Base-by-base conservation (phyloP, 2,113 vertebrate genomes). In the Dicrurus megarhynchus region DNA sequence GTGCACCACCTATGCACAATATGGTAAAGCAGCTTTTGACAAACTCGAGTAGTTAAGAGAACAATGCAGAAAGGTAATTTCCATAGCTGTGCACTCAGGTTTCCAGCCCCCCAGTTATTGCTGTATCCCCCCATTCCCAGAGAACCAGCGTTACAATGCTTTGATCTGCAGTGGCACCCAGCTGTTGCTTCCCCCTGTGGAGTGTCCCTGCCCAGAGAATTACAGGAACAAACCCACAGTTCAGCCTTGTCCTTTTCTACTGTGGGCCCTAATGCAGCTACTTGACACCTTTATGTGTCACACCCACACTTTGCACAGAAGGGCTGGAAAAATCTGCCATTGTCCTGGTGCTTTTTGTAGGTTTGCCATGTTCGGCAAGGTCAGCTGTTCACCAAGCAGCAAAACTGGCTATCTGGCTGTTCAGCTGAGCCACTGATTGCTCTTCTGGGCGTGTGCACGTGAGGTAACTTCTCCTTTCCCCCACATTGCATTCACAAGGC, bases 341-440 rank as follows among this genome's bases (percentile, higher is more conserved):
- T 77, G 44, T 73, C 73, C 77, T 76, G 63, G 80, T 46, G 61
- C 52, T 86, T 78, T 75, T 24, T 82, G 65, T 33, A 90, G 64
- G 30, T 37, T 81, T 89, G 56, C 84, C 32, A n/a, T 16, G 28
- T 60, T 88, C 71, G 84, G 74, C 80, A 73, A 55, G 50, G 86
- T 70, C 88, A 94, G 92, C 52, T 96, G 64, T 17, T 93, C 61
- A 76, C 39, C 90, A 78, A 84, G 68, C 70, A 94, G 79, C 52
- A 84, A 57, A 78, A 87, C 10, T 7, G 28, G 28, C 77, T 53
- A 21, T 42, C 65, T 76, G 82, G 46, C 46, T 61, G 44, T 56
- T 83, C 59, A 87, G 70, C 80, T 49, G 86, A 93, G 74, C 55
- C 59, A 47, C 53, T 35, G 42, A 52, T n/a, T 10, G 39, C 76